Conservation (phyloP, 2,113 vertebrate genomes). For the Electrona antarctica region DNA sequence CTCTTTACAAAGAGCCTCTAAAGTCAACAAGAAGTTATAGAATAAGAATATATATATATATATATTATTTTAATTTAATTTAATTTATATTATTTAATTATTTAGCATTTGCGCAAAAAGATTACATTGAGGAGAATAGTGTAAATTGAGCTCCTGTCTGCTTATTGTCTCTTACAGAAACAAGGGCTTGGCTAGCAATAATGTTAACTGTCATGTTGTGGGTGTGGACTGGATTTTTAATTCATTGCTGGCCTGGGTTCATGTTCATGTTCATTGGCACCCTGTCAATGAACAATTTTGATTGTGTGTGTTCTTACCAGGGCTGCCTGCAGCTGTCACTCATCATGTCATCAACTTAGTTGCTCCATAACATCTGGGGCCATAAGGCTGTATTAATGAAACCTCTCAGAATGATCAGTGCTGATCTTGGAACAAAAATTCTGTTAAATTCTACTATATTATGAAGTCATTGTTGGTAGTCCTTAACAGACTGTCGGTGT, state of each 20-base stretch:
- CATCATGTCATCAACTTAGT: constrained; percentile 38
- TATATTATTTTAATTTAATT: too few species aligned
- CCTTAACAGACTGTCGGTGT: too few species aligned
- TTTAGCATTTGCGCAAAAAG: too few species aligned
- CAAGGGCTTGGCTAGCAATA: too few species aligned
- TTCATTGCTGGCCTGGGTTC: constrained; percentile 1
- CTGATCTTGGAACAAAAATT: not conserved
- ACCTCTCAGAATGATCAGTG: constrained; percentile 17
- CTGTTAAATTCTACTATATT: not conserved
- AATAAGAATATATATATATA: too few species aligned
- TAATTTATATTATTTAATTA: too few species aligned
- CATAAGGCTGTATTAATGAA: constrained; percentile 18
- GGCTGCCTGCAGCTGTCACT: not conserved
- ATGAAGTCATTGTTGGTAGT: too few species aligned
- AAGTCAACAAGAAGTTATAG: constrained; percentile 18
- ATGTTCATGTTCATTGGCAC: constrained; percentile 10
- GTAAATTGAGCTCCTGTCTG: too few species aligned
- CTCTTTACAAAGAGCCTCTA: constrained; percentile 25
- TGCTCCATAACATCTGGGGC: not conserved
- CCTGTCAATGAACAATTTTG: constrained; percentile 4
- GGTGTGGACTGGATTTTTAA: not conserved
- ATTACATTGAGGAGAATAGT: too few species aligned
- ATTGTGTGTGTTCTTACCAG: not conserved
- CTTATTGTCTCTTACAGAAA: too few species aligned
- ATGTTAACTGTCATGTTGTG: too few species aligned